Conservation (phyloP, 2,888 invertebrate species). For the Napeogenes inachia region DNA sequence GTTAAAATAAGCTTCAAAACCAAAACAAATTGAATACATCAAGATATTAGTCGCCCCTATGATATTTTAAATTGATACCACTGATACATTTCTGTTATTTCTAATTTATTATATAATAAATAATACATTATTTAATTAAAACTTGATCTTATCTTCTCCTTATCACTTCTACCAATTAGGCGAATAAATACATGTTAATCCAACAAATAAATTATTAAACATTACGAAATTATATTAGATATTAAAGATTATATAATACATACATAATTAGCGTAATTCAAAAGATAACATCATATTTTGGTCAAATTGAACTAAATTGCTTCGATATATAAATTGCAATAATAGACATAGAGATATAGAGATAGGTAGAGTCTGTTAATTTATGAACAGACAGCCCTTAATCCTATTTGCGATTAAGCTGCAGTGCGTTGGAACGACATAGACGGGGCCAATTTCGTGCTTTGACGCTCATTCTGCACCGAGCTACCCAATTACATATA, state of each 20-base stretch:
- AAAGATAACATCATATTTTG: too few species aligned
- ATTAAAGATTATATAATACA: too few species aligned
- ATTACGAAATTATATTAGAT: too few species aligned
- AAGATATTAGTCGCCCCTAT: constrained; percentile 29
- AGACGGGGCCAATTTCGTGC: constrained; percentile 72
- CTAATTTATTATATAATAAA: background rate
- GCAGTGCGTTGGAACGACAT: constrained; percentile 57
- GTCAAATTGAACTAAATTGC: background rate
- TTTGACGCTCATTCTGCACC: constrained; percentile 67
- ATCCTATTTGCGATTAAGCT: constrained; percentile 59
- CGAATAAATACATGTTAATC: too few species aligned
- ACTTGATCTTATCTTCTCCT: too few species aligned
- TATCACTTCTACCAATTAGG: too few species aligned
- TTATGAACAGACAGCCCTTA: constrained; percentile 46
- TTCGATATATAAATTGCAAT: background rate
- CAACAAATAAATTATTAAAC: too few species aligned
- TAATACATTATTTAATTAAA: too few species aligned
- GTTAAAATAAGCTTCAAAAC: constrained; percentile 53
- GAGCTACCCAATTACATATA: constrained; percentile 47
- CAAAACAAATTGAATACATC: constrained; percentile 61
- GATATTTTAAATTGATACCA: constrained; percentile 23
- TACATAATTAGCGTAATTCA: too few species aligned
- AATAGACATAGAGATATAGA: background rate
- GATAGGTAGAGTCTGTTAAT: constrained; percentile 36
- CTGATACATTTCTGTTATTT: constrained; percentile 9